Conservation (phyloP, 2,113 vertebrate species). For the Struthio camelus region DNA sequence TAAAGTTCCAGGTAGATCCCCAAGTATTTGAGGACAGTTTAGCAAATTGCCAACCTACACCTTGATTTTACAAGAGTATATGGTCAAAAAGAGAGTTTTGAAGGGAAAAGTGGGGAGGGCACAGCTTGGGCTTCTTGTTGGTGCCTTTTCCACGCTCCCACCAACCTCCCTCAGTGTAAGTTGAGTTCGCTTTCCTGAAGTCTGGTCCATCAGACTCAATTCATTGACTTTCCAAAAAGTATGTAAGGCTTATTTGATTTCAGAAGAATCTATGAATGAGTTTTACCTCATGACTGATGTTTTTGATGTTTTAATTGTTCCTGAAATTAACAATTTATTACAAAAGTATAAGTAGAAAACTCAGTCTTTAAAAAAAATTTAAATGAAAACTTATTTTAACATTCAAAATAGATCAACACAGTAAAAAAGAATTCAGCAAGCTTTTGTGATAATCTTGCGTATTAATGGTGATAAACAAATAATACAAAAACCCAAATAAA, state of each 20-base stretch:
- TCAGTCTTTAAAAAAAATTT: no score
- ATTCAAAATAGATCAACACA: neutral
- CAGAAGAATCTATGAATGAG: neutral
- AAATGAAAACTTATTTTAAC: no score
- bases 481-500: neutral
- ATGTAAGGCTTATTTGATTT: neutral
- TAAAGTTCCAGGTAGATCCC: neutral
- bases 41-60: neutral
- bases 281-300: neutral
- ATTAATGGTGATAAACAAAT: neutral
- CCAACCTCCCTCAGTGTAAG: accelerated
- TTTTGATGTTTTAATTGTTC: no score
- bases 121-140: neutral
- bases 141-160: neutral
- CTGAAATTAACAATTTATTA: neutral
- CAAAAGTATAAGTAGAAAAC: neutral
- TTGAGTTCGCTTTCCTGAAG: neutral
- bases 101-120: neutral
- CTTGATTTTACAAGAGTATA: neutral
- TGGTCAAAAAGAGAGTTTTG: neutral
- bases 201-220: neutral
- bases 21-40: neutral
- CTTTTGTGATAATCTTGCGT: neutral
- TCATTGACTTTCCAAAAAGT: neutral
- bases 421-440: neutral